Base-by-base conservation (phyloP, 1,140 invertebrate species). In the Trissolcus basalis region DNA sequence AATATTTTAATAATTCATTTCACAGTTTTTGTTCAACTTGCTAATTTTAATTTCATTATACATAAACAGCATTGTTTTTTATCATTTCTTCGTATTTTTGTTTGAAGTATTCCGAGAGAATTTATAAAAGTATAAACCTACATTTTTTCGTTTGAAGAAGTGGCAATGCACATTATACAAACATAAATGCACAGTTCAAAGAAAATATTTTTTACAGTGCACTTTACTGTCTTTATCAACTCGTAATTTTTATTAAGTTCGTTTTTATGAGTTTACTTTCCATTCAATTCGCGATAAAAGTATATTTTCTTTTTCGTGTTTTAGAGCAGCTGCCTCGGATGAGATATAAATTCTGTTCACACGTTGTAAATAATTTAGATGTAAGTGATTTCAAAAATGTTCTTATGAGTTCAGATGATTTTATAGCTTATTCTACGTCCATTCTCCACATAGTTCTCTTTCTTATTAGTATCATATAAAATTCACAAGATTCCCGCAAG, bases 311-410 rank as follows among this genome's bases (percentile, higher is more conserved):
- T 48, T 43, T 48, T 60, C 16, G 50, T 9, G 49, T 19, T 10
- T 41, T 27, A 27, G 35, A 50, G 19, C 45, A 50, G 12, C 27
- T 54, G 9, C 9, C 3, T 11, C 33, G 19, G 35, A 60, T 19
- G 35, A 13, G 19, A 47, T 36, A 53, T 61, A 61, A 70, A 70
- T 70, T 69, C 45, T 12, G 27, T 63, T 71, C 53, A 44, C 58
- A 64, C 53, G 39, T 72, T 60, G 45, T 72, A 71, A 71, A 72
- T 64, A 53, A 64, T 59, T 72, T 64, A 39, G 45, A 33, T 60
- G 60, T 64, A 64, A 64, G 60, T 72, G 68, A 71, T 71, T 71
- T 63, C 33, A 15, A 50, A 71, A 63, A 71, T 71, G 58, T 71
- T 63, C 56, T 70, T 61, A 69, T 54, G 36, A 19, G 56, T 63